Percentiles rank a stretch among this genome's conserved stretches.
Conservation (phyloP, 2,113 vertebrate genomes). For the Notothenia coriiceps region DNA sequence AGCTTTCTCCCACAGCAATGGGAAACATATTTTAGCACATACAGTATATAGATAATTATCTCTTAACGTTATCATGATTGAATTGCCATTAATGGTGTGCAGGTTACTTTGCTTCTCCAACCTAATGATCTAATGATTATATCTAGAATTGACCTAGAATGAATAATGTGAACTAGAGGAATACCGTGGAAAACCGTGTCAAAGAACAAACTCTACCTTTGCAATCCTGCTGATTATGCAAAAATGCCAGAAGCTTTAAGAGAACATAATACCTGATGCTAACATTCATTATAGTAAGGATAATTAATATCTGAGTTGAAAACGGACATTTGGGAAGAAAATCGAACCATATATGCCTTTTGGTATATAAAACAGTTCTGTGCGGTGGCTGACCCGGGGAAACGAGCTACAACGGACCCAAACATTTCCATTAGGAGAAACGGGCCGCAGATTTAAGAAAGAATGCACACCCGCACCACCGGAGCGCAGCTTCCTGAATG, state of each 20-base stretch:
- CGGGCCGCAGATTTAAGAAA: too few species aligned
- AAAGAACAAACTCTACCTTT: neutral
- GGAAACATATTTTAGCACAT: slow-evolving; percentile 21
- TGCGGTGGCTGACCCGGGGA: too few species aligned
- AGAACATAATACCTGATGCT: neutral
- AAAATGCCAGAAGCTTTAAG: slow-evolving; percentile 1
- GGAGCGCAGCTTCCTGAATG: too few species aligned
- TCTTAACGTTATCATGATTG: slow-evolving; percentile 33
- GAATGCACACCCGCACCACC: too few species aligned
- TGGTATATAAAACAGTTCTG: neutral
- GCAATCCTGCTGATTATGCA: slow-evolving; percentile 31
- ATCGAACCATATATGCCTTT: neutral
- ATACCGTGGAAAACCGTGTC: slow-evolving; percentile 13
- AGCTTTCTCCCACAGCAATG: neutral
- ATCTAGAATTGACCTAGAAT: slow-evolving; percentile 50
- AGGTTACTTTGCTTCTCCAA: slow-evolving; percentile 52
- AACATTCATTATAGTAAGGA: neutral
- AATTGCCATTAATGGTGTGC: slow-evolving; percentile 52
- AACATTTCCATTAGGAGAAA: too few species aligned
- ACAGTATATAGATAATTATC: slow-evolving; percentile 9
- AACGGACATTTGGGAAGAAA: neutral
- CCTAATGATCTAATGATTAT: slow-evolving; percentile 39
- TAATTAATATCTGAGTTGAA: neutral
- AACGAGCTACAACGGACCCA: too few species aligned
- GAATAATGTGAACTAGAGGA: slow-evolving; percentile 44